Conservation (phyloP, 2,888 invertebrate genomes). For the Phania funesta region DNA sequence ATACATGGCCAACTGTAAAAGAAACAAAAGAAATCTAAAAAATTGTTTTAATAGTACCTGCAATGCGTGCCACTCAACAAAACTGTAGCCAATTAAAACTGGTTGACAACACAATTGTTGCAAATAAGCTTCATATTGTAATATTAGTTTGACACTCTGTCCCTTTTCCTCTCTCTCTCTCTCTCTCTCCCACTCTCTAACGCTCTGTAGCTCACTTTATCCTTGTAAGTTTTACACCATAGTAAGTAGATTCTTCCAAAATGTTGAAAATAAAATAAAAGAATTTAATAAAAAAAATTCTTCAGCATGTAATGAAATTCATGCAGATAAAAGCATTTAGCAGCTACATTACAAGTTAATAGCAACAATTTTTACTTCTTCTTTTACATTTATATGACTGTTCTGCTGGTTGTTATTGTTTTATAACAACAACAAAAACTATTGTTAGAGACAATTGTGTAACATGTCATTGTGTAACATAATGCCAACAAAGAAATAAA, state of each 20-base stretch:
- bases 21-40: neutral
- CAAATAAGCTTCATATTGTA: slow-evolving; percentile 58
- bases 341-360: slow-evolving; percentile 49
- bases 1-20: neutral
- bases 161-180: neutral
- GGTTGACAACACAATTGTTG: slow-evolving; percentile 64
- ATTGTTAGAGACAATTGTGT: slow-evolving; percentile 19
- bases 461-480: slow-evolving; percentile 33
- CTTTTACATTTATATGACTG: neutral
- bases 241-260: slow-evolving; percentile 29
- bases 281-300: neutral
- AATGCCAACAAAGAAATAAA: neutral
- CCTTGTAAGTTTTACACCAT: slow-evolving; percentile 42
- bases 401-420: neutral
- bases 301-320: slow-evolving; percentile 28
- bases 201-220: slow-evolving; percentile 8
- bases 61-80: slow-evolving; percentile 66
- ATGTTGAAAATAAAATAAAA: neutral
- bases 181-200: neutral
- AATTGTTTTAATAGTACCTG: slow-evolving; percentile 61
- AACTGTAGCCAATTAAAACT: slow-evolving; percentile 63
- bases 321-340: slow-evolving; percentile 41
- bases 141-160: slow-evolving; percentile 1
- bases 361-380: slow-evolving; percentile 10
- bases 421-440: neutral